These are phyloP conservation scores for Sphaeridia pumilis DNA, from an alignment of 2,888 invertebrate species.

Conservation along the genomic window DNA sequence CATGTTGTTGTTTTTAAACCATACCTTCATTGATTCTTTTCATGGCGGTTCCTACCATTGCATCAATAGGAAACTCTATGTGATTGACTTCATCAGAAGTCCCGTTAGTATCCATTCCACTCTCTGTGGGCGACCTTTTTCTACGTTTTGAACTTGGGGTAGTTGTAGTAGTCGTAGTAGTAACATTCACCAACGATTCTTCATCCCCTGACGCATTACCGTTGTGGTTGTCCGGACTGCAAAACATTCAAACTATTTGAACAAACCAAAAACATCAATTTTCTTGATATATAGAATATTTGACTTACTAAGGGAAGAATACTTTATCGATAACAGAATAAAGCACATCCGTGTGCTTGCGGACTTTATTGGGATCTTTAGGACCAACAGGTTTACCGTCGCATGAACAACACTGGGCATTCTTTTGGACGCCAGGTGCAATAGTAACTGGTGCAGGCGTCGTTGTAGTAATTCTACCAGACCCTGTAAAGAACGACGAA, in stretches of 20 bases:
- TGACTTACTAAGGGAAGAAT: conserved; percentile 23
- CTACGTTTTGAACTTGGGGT: too few species aligned
- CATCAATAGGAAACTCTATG: too few species aligned
- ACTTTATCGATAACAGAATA: conserved; percentile 26
- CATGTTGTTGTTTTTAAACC: too few species aligned
- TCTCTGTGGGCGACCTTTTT: too few species aligned
- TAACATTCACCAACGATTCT: too few species aligned
- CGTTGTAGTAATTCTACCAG: background rate
- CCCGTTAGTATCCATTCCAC: too few species aligned
- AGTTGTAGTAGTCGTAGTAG: too few species aligned
- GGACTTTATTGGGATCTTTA: background rate
- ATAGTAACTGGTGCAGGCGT: conserved; percentile 1
- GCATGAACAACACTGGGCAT: conserved; percentile 28
- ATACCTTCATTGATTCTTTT: too few species aligned
- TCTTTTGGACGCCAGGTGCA: background rate
- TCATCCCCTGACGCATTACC: too few species aligned
- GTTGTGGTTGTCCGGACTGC: conserved; percentile 18
- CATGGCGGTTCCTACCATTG: too few species aligned
- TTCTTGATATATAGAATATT: background rate
- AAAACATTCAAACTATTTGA: background rate
- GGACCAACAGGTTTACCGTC: conserved; percentile 8
- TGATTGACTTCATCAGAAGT: too few species aligned
- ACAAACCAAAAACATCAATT: background rate
- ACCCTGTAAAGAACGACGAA: background rate
- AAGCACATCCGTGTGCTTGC: conserved; percentile 19